These are phyloP conservation scores for Moxostoma hubbsi DNA, from an alignment of 2,797 vertebrate species.

Conservation along the genomic window DNA sequence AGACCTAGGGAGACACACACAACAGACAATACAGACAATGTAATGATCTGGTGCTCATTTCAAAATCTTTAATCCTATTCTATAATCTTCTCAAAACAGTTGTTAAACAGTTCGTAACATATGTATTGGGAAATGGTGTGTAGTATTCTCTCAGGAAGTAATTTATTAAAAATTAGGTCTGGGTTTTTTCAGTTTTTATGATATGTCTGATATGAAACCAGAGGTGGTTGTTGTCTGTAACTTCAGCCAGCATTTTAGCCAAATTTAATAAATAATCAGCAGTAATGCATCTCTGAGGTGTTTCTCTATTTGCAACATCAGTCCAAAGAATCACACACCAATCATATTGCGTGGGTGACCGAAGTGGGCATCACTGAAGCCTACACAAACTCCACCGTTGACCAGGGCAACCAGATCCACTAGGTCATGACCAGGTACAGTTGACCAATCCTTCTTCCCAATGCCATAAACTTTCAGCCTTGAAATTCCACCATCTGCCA, in stretches of 20 bases:
- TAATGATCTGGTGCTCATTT: not conserved
- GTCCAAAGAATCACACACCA: constrained; percentile 66
- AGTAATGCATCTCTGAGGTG: not conserved
- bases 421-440: constrained; percentile 63
- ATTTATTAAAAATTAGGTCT: constrained; percentile 1
- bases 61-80: not conserved
- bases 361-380: constrained; percentile 83
- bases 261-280: not conserved
- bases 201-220: constrained; percentile 50
- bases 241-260: not conserved
- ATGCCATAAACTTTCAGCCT: constrained; percentile 82
- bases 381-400: constrained; percentile 85
- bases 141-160: not conserved
- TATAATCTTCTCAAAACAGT: not conserved
- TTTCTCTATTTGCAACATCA: not conserved
- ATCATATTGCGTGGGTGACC: constrained; percentile 89
- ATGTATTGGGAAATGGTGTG: constrained; percentile 11
- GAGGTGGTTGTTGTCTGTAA: not conserved
- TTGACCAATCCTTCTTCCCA: constrained; percentile 81
- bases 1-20: constrained; percentile 61
- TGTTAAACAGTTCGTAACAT: not conserved
- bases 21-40: constrained; percentile 4
- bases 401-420: constrained; percentile 79
- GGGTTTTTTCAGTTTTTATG: constrained; percentile 12
- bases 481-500: constrained; percentile 85